These are phyloP conservation scores for Phenganax stokvisi DNA, from an alignment of 92 coral and sea anemone genomes.

Conservation along the genomic window DNA sequence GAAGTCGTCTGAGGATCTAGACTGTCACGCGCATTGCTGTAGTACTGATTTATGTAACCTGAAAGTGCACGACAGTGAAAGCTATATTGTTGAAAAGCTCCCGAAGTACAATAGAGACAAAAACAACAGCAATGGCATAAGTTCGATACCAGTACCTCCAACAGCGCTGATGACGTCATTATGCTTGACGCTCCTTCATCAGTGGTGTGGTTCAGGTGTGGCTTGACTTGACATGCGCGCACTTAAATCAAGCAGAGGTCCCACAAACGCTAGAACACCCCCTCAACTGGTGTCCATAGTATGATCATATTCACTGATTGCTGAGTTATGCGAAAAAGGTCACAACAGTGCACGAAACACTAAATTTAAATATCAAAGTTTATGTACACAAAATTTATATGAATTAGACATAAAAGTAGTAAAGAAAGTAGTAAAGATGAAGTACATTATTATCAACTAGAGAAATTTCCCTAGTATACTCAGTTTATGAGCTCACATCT, in stretches of 20 bases:
- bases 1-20: background rate
- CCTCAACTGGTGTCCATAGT: too few species aligned
- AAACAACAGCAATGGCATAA: background rate
- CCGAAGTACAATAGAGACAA: background rate
- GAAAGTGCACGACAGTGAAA: background rate
- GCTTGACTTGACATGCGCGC: background rate
- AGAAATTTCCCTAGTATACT: background rate
- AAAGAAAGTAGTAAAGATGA: background rate
- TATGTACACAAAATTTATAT: background rate
- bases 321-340: too few species aligned
- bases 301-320: too few species aligned
- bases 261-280: too few species aligned
- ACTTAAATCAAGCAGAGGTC: too few species aligned
- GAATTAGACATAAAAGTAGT: background rate
- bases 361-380: background rate
- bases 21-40: constrained; percentile 20
- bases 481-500: too few species aligned
- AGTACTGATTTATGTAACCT: background rate
- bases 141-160: background rate
- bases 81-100: too few species aligned
- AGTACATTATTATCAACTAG: background rate
- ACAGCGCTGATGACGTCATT: constrained; percentile 6
- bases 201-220: background rate
- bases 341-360: background rate
- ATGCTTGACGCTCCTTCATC: background rate